These are phyloP conservation scores for Cryptoblepharus egeriae DNA, from an alignment of 2,797 vertebrate species.

Conservation along the genomic window DNA sequence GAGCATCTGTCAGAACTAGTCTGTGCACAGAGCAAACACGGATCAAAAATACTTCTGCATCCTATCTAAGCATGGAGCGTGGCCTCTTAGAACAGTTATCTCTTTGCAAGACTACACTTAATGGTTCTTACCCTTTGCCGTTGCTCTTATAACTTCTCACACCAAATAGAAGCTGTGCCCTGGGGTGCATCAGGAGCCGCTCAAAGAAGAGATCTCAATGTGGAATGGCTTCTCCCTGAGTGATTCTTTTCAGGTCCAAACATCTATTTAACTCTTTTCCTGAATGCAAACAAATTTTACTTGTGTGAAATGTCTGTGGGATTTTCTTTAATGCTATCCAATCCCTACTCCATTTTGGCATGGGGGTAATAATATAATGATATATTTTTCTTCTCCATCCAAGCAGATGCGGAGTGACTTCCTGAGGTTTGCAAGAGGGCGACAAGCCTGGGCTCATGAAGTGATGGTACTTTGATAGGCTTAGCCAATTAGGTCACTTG, in stretches of 20 bases:
- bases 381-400: neutral
- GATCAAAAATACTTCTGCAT: constrained; percentile 9
- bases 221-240: neutral
- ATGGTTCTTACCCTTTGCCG: constrained; percentile 20
- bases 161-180: neutral
- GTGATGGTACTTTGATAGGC: constrained; percentile 33
- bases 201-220: neutral
- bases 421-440: neutral
- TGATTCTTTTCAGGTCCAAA: constrained; percentile 8
- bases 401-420: neutral
- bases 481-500: neutral
- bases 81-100: constrained; percentile 3
- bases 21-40: neutral
- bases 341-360: neutral
- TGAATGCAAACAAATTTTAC: constrained; percentile 9
- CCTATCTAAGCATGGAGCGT: neutral
- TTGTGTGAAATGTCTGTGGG: constrained; percentile 16
- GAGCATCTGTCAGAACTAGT: constrained; percentile 27
- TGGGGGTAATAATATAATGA: neutral
- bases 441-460: neutral
- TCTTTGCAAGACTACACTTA: constrained; percentile 38
- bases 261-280: constrained; percentile 32
- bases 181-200: neutral
- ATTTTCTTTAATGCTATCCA: constrained; percentile 23
- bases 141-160: neutral